These are phyloP conservation scores for Coccyzus lansbergi DNA, from an alignment of 2,797 vertebrate species.

Conservation along the genomic window DNA sequence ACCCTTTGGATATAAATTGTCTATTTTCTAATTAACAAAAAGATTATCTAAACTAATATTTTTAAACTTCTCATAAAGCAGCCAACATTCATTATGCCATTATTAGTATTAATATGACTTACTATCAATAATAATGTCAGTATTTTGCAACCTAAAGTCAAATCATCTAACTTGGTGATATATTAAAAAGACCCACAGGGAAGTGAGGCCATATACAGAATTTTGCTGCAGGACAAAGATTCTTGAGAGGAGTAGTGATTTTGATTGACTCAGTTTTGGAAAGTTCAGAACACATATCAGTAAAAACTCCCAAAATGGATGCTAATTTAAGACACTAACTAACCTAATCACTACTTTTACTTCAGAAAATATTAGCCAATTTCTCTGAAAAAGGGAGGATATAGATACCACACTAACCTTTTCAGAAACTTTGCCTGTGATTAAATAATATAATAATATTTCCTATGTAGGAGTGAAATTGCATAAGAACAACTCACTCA, in stretches of 20 bases:
- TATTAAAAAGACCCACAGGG: neutral
- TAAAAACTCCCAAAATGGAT: neutral
- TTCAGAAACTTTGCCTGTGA: constrained; percentile 44
- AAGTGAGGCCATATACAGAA: neutral
- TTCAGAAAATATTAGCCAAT: constrained; percentile 3
- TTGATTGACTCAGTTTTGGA: neutral
- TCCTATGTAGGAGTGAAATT: constrained; percentile 35
- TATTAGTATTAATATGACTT: neutral
- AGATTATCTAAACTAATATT: neutral
- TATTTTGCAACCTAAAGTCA: neutral
- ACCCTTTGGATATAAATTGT: neutral
- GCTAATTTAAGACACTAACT: neutral
- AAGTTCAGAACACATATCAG: neutral
- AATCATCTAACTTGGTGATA: neutral
- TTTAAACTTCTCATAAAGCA: neutral
- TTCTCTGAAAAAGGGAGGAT: constrained; percentile 47
- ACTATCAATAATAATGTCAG: neutral
- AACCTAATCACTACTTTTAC: neutral
- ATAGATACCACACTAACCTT: constrained; percentile 33
- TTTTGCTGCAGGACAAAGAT: neutral
- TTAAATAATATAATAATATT: constrained; percentile 65
- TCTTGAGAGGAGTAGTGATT: neutral
- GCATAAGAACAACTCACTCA: neutral
- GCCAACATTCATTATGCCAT: neutral
- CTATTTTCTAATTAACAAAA: constrained; percentile 8